These are phyloP conservation scores for Microctonus aethiopoides DNA, from an alignment of 2,888 invertebrate species.

Conservation along the genomic window DNA sequence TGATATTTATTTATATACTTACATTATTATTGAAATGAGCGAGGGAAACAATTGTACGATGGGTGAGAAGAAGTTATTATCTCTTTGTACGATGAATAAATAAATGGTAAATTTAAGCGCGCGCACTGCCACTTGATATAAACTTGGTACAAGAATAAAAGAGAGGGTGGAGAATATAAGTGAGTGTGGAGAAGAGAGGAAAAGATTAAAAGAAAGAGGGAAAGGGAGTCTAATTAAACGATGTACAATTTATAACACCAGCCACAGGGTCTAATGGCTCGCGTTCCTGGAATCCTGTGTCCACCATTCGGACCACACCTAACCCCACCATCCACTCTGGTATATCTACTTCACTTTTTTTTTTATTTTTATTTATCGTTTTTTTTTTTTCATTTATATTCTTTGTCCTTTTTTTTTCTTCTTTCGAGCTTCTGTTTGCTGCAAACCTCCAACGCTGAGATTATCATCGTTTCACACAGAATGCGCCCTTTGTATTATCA, in stretches of 20 bases:
- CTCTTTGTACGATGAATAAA: too few relatives aligned
- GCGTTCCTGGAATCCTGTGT: constrained; percentile 66
- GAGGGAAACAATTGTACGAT: too few relatives aligned
- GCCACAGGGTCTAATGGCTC: constrained; percentile 66
- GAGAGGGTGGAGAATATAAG: too few relatives aligned
- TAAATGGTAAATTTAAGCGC: neutral
- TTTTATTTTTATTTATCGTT: constrained; percentile 27
- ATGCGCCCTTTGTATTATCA: constrained; percentile 22
- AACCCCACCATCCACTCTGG: constrained; percentile 50
- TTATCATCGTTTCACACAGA: constrained; percentile 58
- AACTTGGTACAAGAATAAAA: neutral
- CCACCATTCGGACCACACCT: constrained; percentile 65
- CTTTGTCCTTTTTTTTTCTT: constrained; percentile 27
- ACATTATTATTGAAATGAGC: too few relatives aligned
- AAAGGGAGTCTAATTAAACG: constrained; percentile 65
- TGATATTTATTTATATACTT: too few relatives aligned
- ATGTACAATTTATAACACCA: constrained; percentile 68
- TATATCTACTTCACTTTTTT: constrained; percentile 20
- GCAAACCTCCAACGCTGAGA: constrained; percentile 48
- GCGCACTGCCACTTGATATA: neutral
- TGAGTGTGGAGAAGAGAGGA: constrained; percentile 17
- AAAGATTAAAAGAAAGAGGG: constrained; percentile 25
- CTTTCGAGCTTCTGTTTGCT: constrained; percentile 26
- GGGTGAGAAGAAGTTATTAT: too few relatives aligned
- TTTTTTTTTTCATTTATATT: constrained; percentile 29